Evolutionary conservation across 2,113 vertebrate genomes (phyloP).

Genomic region (Columbina picui): DNA sequence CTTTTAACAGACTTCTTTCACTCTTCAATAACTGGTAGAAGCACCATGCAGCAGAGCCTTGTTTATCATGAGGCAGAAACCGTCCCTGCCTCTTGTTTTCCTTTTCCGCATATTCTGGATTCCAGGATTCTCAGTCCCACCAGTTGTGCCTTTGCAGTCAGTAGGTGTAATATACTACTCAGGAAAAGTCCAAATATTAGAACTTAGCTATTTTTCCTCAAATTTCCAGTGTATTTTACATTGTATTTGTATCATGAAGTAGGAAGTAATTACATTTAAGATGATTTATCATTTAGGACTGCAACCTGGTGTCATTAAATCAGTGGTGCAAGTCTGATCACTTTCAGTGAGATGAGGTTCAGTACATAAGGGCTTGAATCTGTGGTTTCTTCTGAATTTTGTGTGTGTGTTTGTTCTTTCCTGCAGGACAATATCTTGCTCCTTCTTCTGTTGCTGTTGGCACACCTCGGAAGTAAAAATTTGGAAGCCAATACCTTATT

Average conservation of each 20-base stretch:
- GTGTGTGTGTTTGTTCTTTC: not conserved
- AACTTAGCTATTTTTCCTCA: not conserved
- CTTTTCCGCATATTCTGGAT: not conserved
- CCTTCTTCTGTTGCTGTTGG: not conserved
- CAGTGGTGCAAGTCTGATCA: not conserved
- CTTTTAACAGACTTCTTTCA: not conserved
- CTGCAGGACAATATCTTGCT: not conserved
- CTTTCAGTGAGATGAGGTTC: not conserved
- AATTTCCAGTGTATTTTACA: not conserved
- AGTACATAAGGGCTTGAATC: not conserved
- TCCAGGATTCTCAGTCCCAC: not conserved
- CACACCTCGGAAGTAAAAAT: not conserved
- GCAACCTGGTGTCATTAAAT: not conserved
- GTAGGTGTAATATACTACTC: not conserved
- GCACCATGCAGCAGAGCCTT: accelerated
- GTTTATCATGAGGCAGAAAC: not conserved
- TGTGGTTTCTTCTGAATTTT: not conserved
- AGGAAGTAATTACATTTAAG: not conserved
- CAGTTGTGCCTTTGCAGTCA: not conserved
- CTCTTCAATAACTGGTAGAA: not conserved
- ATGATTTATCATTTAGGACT: not conserved
- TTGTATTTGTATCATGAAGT: not conserved
- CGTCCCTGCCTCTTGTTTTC: not conserved
- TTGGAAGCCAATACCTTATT: not conserved
- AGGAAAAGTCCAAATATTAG: not conserved